Conservation (phyloP, 2,888 invertebrate genomes). For the Andrena dorsata region DNA sequence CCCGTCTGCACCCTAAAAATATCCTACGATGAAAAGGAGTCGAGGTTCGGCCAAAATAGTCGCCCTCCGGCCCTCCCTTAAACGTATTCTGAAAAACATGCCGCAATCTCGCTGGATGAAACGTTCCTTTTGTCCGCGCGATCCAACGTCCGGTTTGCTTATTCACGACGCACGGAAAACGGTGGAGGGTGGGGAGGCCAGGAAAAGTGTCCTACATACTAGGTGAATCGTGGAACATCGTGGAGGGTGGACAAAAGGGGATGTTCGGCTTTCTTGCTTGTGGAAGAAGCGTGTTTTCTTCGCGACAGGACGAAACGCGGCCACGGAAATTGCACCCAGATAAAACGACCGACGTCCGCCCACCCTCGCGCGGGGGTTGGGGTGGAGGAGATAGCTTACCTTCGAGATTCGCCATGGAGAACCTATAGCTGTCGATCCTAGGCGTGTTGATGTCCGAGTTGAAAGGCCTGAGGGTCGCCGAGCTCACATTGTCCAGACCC, state of each 20-base stretch:
- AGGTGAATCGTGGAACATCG: slow-evolving; percentile 20
- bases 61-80: neutral
- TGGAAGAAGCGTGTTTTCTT: slow-evolving; percentile 32
- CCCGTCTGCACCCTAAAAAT: neutral
- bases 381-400: slow-evolving; percentile 83
- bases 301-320: slow-evolving; percentile 9
- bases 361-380: slow-evolving; percentile 14
- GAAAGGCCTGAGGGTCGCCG: slow-evolving; percentile 88
- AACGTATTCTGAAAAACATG: slow-evolving; percentile 4
- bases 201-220: slow-evolving; percentile 55
- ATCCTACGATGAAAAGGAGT: neutral
- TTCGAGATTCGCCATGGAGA: slow-evolving; percentile 98
- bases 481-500: slow-evolving; percentile 89
- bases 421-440: slow-evolving; percentile 94
- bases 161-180: slow-evolving; percentile 25
- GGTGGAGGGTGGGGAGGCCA: slow-evolving; percentile 25
- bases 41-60: neutral
- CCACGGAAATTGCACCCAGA: slow-evolving; percentile 53
- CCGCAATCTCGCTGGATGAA: slow-evolving; percentile 38
- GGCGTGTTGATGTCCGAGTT: slow-evolving; percentile 91
- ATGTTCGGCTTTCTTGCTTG: slow-evolving; percentile 41
- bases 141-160: slow-evolving; percentile 30
- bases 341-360: slow-evolving; percentile 25
- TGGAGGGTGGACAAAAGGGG: slow-evolving; percentile 43
- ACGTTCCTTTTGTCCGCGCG: slow-evolving; percentile 38